phyloP scores from a whole-genome alignment of 2,797 vertebrate genomes.

The Falco berigora region DNA sequence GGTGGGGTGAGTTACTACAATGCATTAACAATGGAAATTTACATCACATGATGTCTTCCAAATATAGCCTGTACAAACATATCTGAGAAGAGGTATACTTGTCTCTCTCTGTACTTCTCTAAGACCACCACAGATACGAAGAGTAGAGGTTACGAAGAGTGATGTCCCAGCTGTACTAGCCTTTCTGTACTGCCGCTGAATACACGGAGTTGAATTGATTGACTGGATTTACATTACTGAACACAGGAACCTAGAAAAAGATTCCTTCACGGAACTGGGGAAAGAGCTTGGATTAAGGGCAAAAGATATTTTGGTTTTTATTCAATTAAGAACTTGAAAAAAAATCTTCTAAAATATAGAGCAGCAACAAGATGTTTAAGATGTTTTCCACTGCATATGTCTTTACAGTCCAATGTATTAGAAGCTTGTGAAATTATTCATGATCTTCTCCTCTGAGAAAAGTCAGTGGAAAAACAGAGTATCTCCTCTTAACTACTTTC shows the following conservation, averaged over 20 bases:
- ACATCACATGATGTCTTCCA: constrained; percentile 4
- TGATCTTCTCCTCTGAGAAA: neutral
- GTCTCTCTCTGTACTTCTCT: neutral
- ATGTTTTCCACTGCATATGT: neutral
- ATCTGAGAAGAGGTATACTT: constrained; percentile 15
- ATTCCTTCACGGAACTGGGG: neutral
- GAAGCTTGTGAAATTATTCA: neutral
- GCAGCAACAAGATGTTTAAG: neutral
- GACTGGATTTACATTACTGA: neutral
- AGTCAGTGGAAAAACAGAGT: neutral
- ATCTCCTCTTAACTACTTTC: neutral
- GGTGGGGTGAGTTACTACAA: neutral
- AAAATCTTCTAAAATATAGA: neutral
- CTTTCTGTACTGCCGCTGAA: neutral
- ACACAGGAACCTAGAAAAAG: neutral
- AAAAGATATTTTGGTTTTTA: neutral
- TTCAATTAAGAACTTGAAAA: neutral
- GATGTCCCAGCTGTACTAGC: neutral
- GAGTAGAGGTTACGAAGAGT: neutral
- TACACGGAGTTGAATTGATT: neutral
- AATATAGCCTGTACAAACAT: neutral
- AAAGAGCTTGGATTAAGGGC: neutral
- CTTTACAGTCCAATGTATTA: neutral
- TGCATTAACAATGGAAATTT: neutral
- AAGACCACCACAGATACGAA: constrained; percentile 9